These are phyloP conservation scores for Meloe dianella DNA, from an alignment of 2,888 invertebrate species.

Conservation along the genomic window DNA sequence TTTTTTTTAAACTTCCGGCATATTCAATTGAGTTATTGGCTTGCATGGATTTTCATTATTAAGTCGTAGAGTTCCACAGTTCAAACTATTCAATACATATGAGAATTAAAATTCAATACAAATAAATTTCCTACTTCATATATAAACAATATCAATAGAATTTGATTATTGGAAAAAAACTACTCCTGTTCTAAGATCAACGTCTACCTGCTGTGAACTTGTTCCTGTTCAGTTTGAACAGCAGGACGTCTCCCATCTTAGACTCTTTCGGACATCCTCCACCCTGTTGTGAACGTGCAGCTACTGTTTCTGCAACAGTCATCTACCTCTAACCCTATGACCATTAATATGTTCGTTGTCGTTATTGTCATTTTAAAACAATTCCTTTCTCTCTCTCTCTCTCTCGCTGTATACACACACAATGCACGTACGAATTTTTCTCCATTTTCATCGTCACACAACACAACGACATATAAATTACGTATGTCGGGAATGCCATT, in stretches of 20 bases:
- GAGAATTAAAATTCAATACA: neutral
- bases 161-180: neutral
- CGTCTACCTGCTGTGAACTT: neutral
- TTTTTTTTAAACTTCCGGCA: slow-evolving; percentile 4
- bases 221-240: neutral
- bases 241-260: neutral
- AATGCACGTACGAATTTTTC: neutral
- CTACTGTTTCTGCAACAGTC: slow-evolving; percentile 36
- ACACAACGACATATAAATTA: slow-evolving; percentile 34
- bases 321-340: slow-evolving; percentile 42
- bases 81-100: neutral
- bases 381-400: neutral
- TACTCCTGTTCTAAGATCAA: neutral
- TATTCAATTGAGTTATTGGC: slow-evolving; percentile 1
- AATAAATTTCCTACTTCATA: no score
- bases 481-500: slow-evolving; percentile 39
- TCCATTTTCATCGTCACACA: neutral
- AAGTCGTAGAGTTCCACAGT: neutral
- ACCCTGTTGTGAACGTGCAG: slow-evolving; percentile 39
- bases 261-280: slow-evolving; percentile 17
- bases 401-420: neutral
- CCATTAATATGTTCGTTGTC: slow-evolving; percentile 11
- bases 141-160: neutral
- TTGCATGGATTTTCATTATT: neutral
- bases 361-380: neutral